Base-by-base conservation (phyloP, 2,797 vertebrate genomes). In the Onychomys arenicola region DNA sequence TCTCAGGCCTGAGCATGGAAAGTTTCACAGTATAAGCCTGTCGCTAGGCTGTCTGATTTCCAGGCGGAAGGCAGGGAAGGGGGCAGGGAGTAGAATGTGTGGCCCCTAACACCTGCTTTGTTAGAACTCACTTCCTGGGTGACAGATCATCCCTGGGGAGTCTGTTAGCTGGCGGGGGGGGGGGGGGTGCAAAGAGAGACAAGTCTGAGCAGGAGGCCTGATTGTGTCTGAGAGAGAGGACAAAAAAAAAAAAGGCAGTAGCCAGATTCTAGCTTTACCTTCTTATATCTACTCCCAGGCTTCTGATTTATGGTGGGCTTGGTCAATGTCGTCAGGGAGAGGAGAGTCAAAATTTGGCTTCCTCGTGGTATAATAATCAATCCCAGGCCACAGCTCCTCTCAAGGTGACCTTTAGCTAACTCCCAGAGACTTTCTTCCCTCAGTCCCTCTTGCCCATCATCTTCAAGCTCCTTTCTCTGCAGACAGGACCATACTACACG, bases 261-360 rank as follows among this genome's bases (percentile, higher is more conserved):
- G 32, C 73, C 13, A 46, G 40, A 65, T 65, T 67, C 29, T 73
- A 40, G n/a, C 25, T 37, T 73, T 25, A 57, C 8, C 52, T 73
- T 87, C 52, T 87, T 55, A 40, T 9, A 29, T 19, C 49, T 34
- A 43, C 87, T 40, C 29, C 23, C 34, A 86, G 46, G 67, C 82
- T 49, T 89, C 84, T 87, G 76, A 75, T 49, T 80, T 94, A 57
- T 85, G 67, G 55, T 71, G 25, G 12, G 49, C 80, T 90, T 75
- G 29, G 69, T 12, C 21, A 67, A 67, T 84, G 43, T 13, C 40
- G 10, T 16, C 40, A 25, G 43, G 65, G 11, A 84, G 71, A 21
- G 43, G 27, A 3, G 57, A 27, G 65, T 55, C 59, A 80, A 16
- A 9, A 55, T 19, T 76, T 82, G 73, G 46, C 16, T 81, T 17